Base-by-base conservation (phyloP, 2,797 vertebrate species). In the Cirrhinus mrigala region DNA sequence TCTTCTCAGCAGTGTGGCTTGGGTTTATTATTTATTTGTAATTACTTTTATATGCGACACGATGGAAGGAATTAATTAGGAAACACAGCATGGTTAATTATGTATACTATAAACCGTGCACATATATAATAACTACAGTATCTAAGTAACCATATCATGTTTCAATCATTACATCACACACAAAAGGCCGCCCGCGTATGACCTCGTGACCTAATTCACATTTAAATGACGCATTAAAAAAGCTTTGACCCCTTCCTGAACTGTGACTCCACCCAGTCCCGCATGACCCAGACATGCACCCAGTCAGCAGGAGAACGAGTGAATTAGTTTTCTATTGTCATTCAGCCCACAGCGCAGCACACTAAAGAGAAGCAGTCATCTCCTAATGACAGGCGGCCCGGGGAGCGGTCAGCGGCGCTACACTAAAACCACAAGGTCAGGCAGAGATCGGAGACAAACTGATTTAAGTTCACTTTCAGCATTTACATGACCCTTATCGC, bases 1-100 rank as follows among this genome's bases (percentile, higher is more conserved):
- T 90, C 91, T 84, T 92, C 92, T 92, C 92, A 86, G 92, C 91
- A 94, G 92, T 91, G 92, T 93, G 91, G 90, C 93, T 94, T 93
- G 90, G 92, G 92, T 92, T 94, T 94, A 94, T 94, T 93, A 93
- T 94, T 94, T 93, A 90, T 92, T 92, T 94, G 93, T 94, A 93
- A 95, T 95, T 92, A 91, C 93, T 93, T 95, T 93, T 92, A 93
- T 93, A 90, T 89, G 91, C 80, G 29, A 90, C 87, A 84, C 90
- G 92, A 94, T 94, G 92, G 93, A 94, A 93, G 91, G 85, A 91
- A 94, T 94, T 91, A 93, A 93, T 94, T 93, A 92, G 90, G 75
- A 70, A 79, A 60, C 50, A 48, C 83, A 78, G 64, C 62, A 84
- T 24, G 40, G 24, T 78, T 84, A 78, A 84, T 84, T 84, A 84